Conservation (phyloP, 2,797 vertebrate species). For the Lerista edwardsae region DNA sequence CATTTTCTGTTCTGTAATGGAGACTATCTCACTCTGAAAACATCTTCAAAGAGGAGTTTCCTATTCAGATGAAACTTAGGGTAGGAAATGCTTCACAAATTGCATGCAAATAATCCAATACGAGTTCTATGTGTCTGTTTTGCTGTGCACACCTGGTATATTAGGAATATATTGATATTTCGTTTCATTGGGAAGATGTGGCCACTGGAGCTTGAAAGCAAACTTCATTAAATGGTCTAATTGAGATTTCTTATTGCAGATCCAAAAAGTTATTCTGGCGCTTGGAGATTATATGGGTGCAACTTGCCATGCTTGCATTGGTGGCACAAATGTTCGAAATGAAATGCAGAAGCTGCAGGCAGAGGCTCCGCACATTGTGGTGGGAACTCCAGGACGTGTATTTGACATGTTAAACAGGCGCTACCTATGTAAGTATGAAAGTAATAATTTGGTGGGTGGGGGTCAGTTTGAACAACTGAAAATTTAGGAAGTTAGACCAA, state of each 20-base stretch:
- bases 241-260: conserved; percentile 76
- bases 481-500: neutral
- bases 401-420: conserved; percentile 96
- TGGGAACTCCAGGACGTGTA: conserved; percentile 95
- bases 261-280: conserved; percentile 97
- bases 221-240: conserved; percentile 40
- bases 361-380: conserved; percentile 94
- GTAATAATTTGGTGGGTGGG: neutral
- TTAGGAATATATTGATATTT: too few relatives aligned
- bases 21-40: neutral
- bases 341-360: conserved; percentile 96
- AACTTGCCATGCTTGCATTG: conserved; percentile 95
- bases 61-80: neutral
- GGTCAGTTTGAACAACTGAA: neutral
- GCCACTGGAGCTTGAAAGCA: neutral
- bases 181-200: neutral
- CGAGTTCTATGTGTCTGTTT: neutral
- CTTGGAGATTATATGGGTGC: conserved; percentile 98
- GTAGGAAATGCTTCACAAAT: neutral
- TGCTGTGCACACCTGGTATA: neutral
- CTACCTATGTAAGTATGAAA: conserved; percentile 86
- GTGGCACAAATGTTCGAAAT: conserved; percentile 92
- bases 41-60: neutral
- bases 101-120: neutral
- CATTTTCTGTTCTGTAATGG: neutral